These are phyloP conservation scores for Aegypius monachus DNA, from an alignment of 2,113 vertebrate species.

Conservation along the genomic window DNA sequence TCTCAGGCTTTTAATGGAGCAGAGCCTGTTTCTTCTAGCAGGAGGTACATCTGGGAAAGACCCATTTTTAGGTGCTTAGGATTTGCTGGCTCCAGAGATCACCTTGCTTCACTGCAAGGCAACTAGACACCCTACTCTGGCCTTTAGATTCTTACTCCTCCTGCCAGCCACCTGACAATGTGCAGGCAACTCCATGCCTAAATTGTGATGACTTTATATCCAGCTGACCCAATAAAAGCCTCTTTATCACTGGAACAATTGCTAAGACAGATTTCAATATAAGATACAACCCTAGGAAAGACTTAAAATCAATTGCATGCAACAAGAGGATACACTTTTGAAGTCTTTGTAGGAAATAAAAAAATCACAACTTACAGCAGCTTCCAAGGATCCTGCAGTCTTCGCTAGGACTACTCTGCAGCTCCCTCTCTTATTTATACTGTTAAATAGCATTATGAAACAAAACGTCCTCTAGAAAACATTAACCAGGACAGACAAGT, in stretches of 20 bases:
- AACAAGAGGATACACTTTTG: neutral
- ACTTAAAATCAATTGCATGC: neutral
- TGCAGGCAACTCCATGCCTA: neutral
- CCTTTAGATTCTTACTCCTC: neutral
- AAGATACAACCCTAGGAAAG: neutral
- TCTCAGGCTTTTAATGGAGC: neutral
- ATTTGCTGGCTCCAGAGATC: neutral
- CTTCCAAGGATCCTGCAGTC: neutral
- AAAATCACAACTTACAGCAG: conserved; percentile 44
- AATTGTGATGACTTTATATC: neutral
- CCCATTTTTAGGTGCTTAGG: neutral
- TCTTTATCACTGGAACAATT: neutral
- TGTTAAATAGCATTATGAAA: conserved; percentile 34
- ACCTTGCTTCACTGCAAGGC: neutral
- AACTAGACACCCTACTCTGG: neutral
- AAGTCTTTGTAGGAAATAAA: neutral
- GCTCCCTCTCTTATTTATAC: conserved; percentile 55
- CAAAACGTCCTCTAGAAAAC: conserved; percentile 35
- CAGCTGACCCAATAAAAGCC: neutral
- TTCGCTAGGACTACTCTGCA: neutral
- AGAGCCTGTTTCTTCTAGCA: neutral
- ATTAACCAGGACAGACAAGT: conserved; percentile 48
- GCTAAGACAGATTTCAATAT: neutral
- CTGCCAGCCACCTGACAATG: neutral
- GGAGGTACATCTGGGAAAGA: neutral